phyloP scores from a whole-genome alignment of 2,888 invertebrate genomes.

The Marronus borbonicus region DNA sequence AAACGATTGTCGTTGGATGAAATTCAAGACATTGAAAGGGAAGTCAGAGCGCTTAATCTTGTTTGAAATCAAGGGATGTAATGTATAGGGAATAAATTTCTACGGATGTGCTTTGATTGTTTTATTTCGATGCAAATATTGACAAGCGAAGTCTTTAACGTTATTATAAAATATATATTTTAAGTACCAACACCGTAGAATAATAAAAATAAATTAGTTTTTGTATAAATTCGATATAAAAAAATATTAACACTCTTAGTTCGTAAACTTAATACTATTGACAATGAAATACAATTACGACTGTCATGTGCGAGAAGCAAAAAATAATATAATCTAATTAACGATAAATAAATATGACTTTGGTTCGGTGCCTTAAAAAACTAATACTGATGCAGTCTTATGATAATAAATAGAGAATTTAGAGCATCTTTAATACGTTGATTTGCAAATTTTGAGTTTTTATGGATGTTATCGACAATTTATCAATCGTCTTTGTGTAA shows the following conservation, averaged over 20 bases:
- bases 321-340: conserved; percentile 6
- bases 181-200: conserved; percentile 48
- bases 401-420: neutral
- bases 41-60: neutral
- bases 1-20: conserved; percentile 64
- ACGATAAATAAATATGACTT: conserved; percentile 31
- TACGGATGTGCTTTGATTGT: neutral
- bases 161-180: conserved; percentile 40
- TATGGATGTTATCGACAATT: too few relatives aligned
- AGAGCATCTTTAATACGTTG: neutral
- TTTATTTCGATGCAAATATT: neutral
- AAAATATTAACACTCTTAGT: too few relatives aligned
- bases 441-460: neutral
- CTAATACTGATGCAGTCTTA: conserved; percentile 40
- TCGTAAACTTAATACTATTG: too few relatives aligned
- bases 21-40: conserved; percentile 3
- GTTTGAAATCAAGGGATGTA: neutral
- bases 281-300: too few relatives aligned
- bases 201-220: conserved; percentile 3
- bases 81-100: neutral
- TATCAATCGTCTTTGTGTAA: too few relatives aligned
- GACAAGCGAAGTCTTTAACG: neutral
- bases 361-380: conserved; percentile 40
- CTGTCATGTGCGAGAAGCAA: neutral
- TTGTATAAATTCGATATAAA: neutral